Percentiles rank a stretch among this genome's conserved stretches.
These are phyloP conservation scores for Manis pentadactyla DNA, from an alignment of 2,797 vertebrate species.

Conservation along the genomic window DNA sequence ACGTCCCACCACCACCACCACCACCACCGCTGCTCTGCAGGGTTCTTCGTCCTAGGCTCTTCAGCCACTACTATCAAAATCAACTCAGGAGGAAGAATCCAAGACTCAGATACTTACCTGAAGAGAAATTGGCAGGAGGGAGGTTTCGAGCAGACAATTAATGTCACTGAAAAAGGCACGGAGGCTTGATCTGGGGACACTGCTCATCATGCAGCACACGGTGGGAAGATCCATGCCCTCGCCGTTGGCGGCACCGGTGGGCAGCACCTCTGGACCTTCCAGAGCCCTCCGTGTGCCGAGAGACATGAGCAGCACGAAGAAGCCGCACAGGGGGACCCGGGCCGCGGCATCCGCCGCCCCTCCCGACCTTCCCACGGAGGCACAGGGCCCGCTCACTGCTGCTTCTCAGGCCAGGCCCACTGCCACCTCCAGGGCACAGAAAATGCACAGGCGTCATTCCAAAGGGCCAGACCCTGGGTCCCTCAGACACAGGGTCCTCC, in stretches of 20 bases:
- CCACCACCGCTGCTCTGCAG: not conserved
- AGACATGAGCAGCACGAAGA: not conserved
- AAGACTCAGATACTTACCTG: not conserved
- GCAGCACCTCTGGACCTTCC: not conserved
- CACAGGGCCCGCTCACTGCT: not conserved
- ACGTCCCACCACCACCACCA: not conserved
- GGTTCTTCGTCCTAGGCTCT: not conserved
- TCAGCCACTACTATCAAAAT: not conserved
- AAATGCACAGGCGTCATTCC: not conserved
- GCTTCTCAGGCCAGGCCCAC: not conserved
- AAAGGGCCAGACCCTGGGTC: not conserved
- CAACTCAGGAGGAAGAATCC: not conserved
- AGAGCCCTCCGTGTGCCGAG: not conserved
- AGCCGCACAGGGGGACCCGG: not conserved
- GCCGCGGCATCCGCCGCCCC: not conserved
- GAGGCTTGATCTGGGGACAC: not conserved
- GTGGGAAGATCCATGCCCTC: not conserved
- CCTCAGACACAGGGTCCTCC: not conserved
- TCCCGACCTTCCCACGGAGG: not conserved
- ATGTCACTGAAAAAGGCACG: not conserved
- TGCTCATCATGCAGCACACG: not conserved
- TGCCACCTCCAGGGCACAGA: not conserved
- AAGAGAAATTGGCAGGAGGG: not conserved
- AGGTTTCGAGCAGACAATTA: not conserved
- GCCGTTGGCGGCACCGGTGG: fast-evolving